A percentile compares a stretch with the other conserved stretches of the same genome.
These are phyloP conservation scores for Julus scandinavius DNA, from an alignment of 2,888 invertebrate species.

Conservation along the genomic window DNA sequence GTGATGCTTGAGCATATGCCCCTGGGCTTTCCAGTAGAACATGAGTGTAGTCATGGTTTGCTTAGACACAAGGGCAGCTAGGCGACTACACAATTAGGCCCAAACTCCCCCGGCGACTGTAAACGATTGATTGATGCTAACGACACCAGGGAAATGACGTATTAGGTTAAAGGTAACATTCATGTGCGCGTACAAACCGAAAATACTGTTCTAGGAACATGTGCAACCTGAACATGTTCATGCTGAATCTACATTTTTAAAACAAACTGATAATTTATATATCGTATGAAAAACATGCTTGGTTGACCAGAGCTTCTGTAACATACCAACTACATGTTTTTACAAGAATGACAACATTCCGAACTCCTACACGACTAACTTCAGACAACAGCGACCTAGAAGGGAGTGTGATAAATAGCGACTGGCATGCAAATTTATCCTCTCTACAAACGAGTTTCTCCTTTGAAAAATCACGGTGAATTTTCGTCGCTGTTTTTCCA, in stretches of 20 bases:
- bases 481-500: not conserved
- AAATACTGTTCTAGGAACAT: not conserved
- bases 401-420: conserved; percentile 3
- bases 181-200: not conserved
- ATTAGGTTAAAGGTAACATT: not conserved
- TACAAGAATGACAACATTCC: no score
- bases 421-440: conserved; percentile 21
- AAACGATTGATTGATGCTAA: conserved; percentile 27
- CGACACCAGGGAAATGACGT: not conserved
- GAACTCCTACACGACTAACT: not conserved
- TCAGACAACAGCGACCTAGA: not conserved
- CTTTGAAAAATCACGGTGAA: not conserved
- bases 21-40: not conserved
- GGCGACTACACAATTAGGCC: not conserved
- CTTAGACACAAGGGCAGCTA: not conserved
- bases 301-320: no score
- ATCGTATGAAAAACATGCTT: no score
- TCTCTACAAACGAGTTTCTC: not conserved
- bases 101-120: not conserved
- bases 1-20: not conserved
- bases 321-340: no score
- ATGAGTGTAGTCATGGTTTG: not conserved
- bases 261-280: no score
- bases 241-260: no score
- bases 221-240: not conserved